These are phyloP conservation scores for Caenorhabditis remanei DNA, from an alignment of 1,140 invertebrate genomes.

Conservation along the genomic window DNA sequence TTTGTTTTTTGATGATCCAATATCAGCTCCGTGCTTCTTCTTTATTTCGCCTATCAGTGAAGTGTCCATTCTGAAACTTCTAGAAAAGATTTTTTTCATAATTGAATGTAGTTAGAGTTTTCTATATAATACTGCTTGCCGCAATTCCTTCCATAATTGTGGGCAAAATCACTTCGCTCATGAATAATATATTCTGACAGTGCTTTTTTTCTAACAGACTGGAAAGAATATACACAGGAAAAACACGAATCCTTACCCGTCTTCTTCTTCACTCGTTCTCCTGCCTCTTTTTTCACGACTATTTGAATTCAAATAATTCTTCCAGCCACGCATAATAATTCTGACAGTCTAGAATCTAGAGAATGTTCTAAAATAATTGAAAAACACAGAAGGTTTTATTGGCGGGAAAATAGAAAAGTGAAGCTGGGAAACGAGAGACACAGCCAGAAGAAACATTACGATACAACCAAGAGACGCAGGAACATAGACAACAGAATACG, in stretches of 20 bases:
- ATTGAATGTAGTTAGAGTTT: no score
- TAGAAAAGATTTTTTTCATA: neutral
- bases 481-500: neutral
- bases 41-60: conserved; percentile 24
- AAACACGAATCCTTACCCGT: no score
- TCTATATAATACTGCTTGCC: no score
- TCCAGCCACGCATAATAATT: neutral
- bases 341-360: neutral
- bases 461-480: conserved; percentile 23
- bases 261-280: neutral
- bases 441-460: neutral
- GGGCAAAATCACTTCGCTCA: no score
- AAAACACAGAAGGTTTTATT: neutral
- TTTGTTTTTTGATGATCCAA: neutral
- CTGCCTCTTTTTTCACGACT: neutral
- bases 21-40: conserved; percentile 26
- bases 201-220: no score
- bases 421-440: neutral
- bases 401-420: no score
- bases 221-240: no score
- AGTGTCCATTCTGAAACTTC: conserved; percentile 39
- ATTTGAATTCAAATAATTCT: neutral
- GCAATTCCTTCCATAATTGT: no score
- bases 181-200: no score
- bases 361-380: conserved; percentile 3